These are phyloP conservation scores for Micrasema minimum DNA, from an alignment of 1,140 invertebrate genomes.

Conservation along the genomic window DNA sequence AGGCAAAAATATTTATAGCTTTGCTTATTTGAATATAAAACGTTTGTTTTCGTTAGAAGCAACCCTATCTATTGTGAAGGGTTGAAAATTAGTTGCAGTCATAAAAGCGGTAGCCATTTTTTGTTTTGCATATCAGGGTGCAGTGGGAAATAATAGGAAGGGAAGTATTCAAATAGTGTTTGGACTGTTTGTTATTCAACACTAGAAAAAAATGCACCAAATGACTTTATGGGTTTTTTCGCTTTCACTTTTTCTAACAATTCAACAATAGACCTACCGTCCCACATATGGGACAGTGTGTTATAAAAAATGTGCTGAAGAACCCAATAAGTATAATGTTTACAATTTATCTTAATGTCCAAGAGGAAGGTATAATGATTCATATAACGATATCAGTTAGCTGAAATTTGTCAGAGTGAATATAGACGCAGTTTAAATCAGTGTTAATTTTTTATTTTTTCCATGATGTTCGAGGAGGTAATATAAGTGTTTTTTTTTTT, in stretches of 20 bases:
- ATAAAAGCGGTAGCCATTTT: constrained; percentile 25
- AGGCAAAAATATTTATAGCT: constrained; percentile 15
- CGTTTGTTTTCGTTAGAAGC: constrained; percentile 15
- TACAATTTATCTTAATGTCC: too few species aligned
- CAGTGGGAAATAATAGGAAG: constrained; percentile 14
- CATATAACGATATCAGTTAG: too few species aligned
- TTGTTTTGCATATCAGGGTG: neutral
- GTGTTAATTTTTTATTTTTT: too few species aligned
- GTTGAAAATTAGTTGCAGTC: neutral
- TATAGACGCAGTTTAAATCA: too few species aligned
- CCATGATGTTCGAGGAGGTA: too few species aligned
- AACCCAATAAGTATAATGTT: too few species aligned
- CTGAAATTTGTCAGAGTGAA: too few species aligned
- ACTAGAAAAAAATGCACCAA: neutral
- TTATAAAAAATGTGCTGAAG: too few species aligned
- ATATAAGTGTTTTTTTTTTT: too few species aligned
- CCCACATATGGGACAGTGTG: too few species aligned
- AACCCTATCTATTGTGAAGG: neutral
- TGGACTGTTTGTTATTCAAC: constrained; percentile 7
- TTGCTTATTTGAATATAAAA: constrained; percentile 26
- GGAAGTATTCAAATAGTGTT: constrained; percentile 1
- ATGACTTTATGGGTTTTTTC: constrained; percentile 2
- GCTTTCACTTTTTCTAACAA: constrained; percentile 21
- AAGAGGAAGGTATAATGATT: too few species aligned
- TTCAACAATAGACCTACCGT: constrained; percentile 11